Evolutionary conservation across 2,888 invertebrate species (phyloP).

Genomic region (Sisyra nigra): DNA sequence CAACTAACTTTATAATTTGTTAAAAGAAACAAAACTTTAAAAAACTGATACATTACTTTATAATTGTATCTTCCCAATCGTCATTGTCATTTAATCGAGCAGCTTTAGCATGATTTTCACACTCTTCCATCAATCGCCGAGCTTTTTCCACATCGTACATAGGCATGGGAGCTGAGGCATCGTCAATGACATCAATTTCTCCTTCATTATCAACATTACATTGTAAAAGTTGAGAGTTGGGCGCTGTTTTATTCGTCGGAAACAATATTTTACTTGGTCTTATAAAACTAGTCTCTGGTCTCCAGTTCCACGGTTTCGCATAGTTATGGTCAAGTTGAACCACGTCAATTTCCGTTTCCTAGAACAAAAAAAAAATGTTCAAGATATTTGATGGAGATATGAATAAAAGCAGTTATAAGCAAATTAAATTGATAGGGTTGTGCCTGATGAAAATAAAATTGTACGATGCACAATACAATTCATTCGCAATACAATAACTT

Average conservation of each 20-base stretch:
- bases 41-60: slow-evolving; percentile 30
- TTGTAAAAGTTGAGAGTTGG: slow-evolving; percentile 2
- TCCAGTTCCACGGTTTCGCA: slow-evolving; percentile 51
- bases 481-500: too few species aligned
- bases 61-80: slow-evolving; percentile 54
- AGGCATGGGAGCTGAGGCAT: slow-evolving; percentile 25
- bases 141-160: slow-evolving; percentile 42
- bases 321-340: slow-evolving; percentile 55
- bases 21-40: too few species aligned
- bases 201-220: slow-evolving; percentile 18
- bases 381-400: too few species aligned
- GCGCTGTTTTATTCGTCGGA: slow-evolving; percentile 19
- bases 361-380: slow-evolving; percentile 21
- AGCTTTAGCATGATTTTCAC: slow-evolving; percentile 44
- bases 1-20: too few species aligned
- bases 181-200: slow-evolving; percentile 30
- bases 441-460: too few species aligned
- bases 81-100: slow-evolving; percentile 36
- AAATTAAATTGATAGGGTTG: too few species aligned
- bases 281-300: slow-evolving; percentile 42
- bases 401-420: too few species aligned
- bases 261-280: slow-evolving; percentile 38
- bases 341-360: slow-evolving; percentile 24
- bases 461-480: too few species aligned
- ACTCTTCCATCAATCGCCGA: slow-evolving; percentile 51